phyloP scores from a whole-genome alignment of 2,113 vertebrate species.

The Microtus oregoni region DNA sequence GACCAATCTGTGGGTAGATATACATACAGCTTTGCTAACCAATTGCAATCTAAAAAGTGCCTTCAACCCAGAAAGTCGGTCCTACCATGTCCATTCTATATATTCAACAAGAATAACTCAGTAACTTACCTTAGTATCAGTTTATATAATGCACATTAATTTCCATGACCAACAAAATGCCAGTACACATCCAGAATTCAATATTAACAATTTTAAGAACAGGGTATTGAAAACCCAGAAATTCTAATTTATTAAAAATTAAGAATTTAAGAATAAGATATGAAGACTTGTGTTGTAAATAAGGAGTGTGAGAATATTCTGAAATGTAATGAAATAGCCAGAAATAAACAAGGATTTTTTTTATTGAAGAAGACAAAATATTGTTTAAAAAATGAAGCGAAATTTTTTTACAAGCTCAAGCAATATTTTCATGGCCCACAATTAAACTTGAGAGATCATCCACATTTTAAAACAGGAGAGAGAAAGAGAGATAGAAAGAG shows the following conservation, averaged over 20 bases:
- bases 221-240: not conserved
- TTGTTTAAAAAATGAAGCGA: slow-evolving; percentile 27
- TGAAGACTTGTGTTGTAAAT: not conserved
- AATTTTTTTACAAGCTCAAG: slow-evolving; percentile 4
- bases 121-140: slow-evolving; percentile 34
- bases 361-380: not conserved
- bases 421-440: slow-evolving; percentile 1
- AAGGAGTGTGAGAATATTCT: slow-evolving; percentile 5
- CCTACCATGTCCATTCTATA: not conserved
- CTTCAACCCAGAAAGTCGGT: not conserved
- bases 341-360: slow-evolving; percentile 19
- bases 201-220: not conserved
- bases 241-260: slow-evolving; percentile 48
- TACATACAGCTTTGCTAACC: not conserved
- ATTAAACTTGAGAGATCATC: not conserved
- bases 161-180: slow-evolving; percentile 52
- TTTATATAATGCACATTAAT: not conserved
- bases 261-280: not conserved
- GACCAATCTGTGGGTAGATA: not conserved
- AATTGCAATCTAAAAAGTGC: not conserved
- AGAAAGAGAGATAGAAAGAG: not conserved
- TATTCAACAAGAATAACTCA: not conserved
- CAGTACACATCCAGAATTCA: not conserved
- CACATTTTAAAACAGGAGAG: not conserved
- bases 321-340: not conserved